Base-by-base conservation (phyloP, 2,888 invertebrate species). In the Prenolepis imparis region DNA sequence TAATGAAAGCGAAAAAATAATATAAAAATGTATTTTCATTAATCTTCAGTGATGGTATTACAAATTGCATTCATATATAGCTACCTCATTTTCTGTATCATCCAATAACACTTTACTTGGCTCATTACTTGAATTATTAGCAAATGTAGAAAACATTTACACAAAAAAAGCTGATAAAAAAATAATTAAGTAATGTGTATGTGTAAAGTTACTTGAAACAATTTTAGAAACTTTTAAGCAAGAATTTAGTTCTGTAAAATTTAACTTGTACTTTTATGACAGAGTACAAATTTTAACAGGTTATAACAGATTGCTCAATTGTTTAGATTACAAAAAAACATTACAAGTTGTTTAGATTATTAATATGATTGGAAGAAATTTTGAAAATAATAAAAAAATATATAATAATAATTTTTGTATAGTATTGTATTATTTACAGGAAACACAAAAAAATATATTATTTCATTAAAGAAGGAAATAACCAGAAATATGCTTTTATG, bases 131-230 rank as follows among this genome's bases (percentile, higher is more conserved):
- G 18, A 12, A 48, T 70, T 80, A 70, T 4, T 36, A 59, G 78
- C 18, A 4, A 80, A 18, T 48, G 59, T 70, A 32, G 78, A 44
- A 44, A 80, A 80, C 78, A 80, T 80, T 77, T 80, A 78, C 11
- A 68, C 12, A 28, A 8, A 52, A 52, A 44, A 44, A 21, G 9
- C 24, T 15, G 18, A 66, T 18, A 15, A 44, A 21, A n/a, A 57
- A 39, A 21, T 52, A 57, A 28, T n/a, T n/a, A n/a, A 41, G 6
- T n/a, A 44, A 3, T 12, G 39, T n/a, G n/a, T 3, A 41, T 8
- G 18, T 5, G 36, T 36, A 18, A 12, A 67, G 15, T n/a, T 41
- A 21, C 32, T n/a, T 28, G 11, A 57, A 55, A 5, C 11, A 57
- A 41, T 2, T 48, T 21, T 64, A 15, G 39, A 28, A 67, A 57